A percentile compares a stretch with the other conserved stretches of the same genome.
Evolutionary conservation across 2,888 invertebrate species (phyloP).

Genomic region (Pollenia amentaria): DNA sequence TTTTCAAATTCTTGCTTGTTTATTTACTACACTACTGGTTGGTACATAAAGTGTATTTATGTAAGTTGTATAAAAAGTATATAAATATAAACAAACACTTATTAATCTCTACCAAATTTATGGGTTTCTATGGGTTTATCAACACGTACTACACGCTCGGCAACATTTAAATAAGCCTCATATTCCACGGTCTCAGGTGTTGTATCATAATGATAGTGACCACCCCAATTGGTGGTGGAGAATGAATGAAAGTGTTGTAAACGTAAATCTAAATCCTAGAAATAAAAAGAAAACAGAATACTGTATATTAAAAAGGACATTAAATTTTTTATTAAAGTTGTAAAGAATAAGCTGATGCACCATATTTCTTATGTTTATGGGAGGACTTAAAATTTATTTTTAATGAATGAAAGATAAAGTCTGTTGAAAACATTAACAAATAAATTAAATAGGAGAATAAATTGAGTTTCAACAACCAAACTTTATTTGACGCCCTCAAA

Average conservation of each 20-base stretch:
- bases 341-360: not conserved
- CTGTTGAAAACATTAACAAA: not conserved
- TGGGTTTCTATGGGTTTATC: conserved; percentile 90
- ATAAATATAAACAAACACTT: conserved; percentile 26
- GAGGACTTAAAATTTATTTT: conserved; percentile 1
- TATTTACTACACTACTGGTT: too few species aligned
- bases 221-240: conserved; percentile 92
- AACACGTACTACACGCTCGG: conserved; percentile 89
- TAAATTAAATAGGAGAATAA: too few species aligned
- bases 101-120: conserved; percentile 91
- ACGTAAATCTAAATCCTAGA: conserved; percentile 93
- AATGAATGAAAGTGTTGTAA: conserved; percentile 98
- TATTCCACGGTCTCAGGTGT: conserved; percentile 94
- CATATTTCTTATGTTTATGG: not conserved
- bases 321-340: conserved; percentile 28
- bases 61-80: not conserved
- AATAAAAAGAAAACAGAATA: conserved; percentile 63
- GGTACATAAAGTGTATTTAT: not conserved
- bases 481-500: too few species aligned
- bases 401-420: not conserved
- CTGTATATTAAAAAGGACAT: conserved; percentile 8
- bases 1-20: conserved; percentile 37
- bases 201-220: conserved; percentile 98
- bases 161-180: conserved; percentile 94
- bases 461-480: too few species aligned